Conservation (phyloP, 2,113 vertebrate genomes). For the Erythrolamprus reginae region DNA sequence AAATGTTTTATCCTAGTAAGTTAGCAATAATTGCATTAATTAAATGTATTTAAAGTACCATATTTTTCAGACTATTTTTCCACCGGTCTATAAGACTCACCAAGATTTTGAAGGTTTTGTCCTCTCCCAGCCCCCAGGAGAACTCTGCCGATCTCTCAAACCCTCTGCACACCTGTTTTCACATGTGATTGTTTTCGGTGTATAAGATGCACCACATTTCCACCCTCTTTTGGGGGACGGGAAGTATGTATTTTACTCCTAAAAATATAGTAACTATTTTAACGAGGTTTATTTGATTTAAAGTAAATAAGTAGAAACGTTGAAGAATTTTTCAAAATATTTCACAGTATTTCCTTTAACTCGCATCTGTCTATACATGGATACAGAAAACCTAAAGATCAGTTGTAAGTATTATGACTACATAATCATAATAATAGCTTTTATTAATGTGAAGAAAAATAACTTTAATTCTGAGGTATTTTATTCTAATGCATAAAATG, state of each 20-base stretch:
- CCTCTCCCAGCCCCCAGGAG: too few species aligned
- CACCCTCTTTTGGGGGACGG: too few species aligned
- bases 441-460: not conserved
- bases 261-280: not conserved
- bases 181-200: too few species aligned
- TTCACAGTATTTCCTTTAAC: conserved; percentile 75
- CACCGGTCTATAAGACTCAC: too few species aligned
- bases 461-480: not conserved
- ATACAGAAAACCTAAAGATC: conserved; percentile 95
- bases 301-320: not conserved
- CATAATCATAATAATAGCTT: not conserved
- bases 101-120: too few species aligned
- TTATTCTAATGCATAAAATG: not conserved
- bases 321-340: not conserved
- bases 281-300: not conserved
- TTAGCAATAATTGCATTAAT: not conserved
- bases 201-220: too few species aligned
- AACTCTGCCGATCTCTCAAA: too few species aligned
- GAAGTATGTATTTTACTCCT: too few species aligned
- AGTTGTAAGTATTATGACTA: conserved; percentile 80
- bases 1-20: not conserved
- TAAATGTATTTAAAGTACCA: not conserved
- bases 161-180: too few species aligned
- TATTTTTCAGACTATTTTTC: too few species aligned
- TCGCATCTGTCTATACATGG: conserved; percentile 77